These are phyloP conservation scores for Mercenaria mercenaria DNA, from an alignment of 1,140 invertebrate species.

Conservation along the genomic window DNA sequence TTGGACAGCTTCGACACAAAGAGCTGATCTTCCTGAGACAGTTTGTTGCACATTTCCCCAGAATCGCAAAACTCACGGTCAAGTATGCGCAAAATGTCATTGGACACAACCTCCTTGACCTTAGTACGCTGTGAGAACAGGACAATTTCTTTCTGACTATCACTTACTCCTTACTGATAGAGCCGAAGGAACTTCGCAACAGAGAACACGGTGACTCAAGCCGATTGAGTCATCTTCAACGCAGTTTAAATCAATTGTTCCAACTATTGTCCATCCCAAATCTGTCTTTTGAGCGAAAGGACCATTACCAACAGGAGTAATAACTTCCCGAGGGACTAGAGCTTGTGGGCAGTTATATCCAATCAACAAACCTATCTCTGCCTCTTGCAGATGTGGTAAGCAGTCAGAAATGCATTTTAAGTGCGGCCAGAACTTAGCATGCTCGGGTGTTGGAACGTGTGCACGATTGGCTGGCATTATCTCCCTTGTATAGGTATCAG, in stretches of 20 bases:
- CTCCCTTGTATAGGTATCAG: no score
- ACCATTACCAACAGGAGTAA: not conserved
- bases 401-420: slow-evolving; percentile 24
- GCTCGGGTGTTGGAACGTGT: no score
- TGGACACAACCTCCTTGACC: not conserved
- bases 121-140: not conserved
- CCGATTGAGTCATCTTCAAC: no score
- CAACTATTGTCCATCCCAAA: slow-evolving; percentile 62
- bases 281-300: slow-evolving; percentile 49
- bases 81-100: not conserved
- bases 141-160: not conserved
- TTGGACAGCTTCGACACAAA: not conserved
- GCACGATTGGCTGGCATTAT: no score
- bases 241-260: no score
- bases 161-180: no score
- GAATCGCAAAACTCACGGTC: slow-evolving; percentile 21
- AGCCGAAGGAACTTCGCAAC: not conserved
- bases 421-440: slow-evolving; percentile 51
- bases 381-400: not conserved
- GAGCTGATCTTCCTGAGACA: not conserved
- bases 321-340: slow-evolving; percentile 40
- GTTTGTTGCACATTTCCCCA: not conserved
- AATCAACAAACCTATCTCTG: slow-evolving; percentile 54
- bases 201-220: no score
- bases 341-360: slow-evolving; percentile 62